Percentiles rank a stretch among this genome's conserved stretches.
phyloP scores from a whole-genome alignment of 2,888 invertebrate genomes.

The Nymphalis polychloros region DNA sequence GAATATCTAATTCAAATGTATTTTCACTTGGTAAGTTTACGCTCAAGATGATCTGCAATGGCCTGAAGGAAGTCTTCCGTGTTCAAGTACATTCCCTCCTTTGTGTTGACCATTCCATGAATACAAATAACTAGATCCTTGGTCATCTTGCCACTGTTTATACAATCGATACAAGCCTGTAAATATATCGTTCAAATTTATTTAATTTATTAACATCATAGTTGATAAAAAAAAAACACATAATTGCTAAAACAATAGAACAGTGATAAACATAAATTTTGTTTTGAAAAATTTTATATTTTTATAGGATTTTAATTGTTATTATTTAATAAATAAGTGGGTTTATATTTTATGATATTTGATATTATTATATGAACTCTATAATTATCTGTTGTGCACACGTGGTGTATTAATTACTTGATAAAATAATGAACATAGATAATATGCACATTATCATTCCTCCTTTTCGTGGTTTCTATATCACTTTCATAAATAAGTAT shows the following conservation, averaged over 20 bases:
- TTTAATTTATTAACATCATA: neutral
- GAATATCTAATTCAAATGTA: constrained; percentile 15
- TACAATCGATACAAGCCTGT: constrained; percentile 89
- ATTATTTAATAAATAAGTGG: neutral
- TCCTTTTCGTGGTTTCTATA: constrained; percentile 4
- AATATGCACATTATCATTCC: neutral
- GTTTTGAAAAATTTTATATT: too few relatives aligned
- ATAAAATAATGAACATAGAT: constrained; percentile 4
- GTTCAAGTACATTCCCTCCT: constrained; percentile 90
- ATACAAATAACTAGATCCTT: constrained; percentile 94
- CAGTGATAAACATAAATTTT: neutral
- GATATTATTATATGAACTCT: neutral
- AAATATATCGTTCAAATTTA: constrained; percentile 31
- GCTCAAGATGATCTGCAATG: constrained; percentile 87
- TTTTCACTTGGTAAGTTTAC: constrained; percentile 65
- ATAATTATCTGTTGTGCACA: neutral
- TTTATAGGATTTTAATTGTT: neutral
- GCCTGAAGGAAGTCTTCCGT: constrained; percentile 94
- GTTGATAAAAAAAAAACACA: neutral
- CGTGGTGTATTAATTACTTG: constrained; percentile 2
- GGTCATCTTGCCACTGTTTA: constrained; percentile 92
- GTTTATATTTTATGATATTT: neutral
- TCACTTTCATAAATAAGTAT: neutral
- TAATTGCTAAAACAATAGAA: neutral
- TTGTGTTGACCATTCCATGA: constrained; percentile 90